These are phyloP conservation scores for Gorsachius goisagi DNA, from an alignment of 2,113 vertebrate species.

Conservation along the genomic window DNA sequence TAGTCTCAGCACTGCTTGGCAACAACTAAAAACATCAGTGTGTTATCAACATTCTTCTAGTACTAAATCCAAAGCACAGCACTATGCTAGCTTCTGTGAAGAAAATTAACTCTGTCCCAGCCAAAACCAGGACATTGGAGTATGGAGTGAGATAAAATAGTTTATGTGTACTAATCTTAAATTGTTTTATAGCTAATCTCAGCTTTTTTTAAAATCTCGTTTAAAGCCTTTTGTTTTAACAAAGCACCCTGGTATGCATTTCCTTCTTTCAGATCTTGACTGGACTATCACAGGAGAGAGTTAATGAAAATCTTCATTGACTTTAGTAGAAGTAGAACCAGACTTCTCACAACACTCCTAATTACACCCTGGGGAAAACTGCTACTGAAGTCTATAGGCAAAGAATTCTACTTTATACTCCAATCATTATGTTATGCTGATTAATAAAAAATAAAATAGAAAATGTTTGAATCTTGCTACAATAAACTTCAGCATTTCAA, in stretches of 20 bases:
- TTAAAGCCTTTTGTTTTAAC: neutral
- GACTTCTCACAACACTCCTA: neutral
- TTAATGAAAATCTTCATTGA: neutral
- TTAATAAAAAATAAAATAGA: neutral
- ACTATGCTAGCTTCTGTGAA: too few relatives aligned
- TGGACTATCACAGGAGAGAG: neutral
- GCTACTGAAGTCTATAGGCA: neutral
- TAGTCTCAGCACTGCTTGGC: too few relatives aligned
- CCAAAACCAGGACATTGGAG: too few relatives aligned
- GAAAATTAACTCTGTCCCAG: too few relatives aligned
- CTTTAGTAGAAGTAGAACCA: neutral
- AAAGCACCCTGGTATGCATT: neutral
- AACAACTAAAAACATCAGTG: too few relatives aligned
- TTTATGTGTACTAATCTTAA: neutral
- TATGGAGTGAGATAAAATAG: neutral
- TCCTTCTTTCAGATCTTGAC: neutral
- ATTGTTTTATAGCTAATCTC: neutral
- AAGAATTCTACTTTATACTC: neutral
- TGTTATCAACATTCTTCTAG: too few relatives aligned
- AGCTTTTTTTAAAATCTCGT: neutral
- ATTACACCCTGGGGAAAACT: neutral
- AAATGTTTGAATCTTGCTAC: neutral
- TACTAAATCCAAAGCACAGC: too few relatives aligned
- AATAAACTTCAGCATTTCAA: neutral
- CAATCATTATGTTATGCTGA: neutral